Percentiles rank a stretch among this genome's conserved stretches.
Conservation (phyloP, 2,888 invertebrate species). For the Leptinotarsa juncta region DNA sequence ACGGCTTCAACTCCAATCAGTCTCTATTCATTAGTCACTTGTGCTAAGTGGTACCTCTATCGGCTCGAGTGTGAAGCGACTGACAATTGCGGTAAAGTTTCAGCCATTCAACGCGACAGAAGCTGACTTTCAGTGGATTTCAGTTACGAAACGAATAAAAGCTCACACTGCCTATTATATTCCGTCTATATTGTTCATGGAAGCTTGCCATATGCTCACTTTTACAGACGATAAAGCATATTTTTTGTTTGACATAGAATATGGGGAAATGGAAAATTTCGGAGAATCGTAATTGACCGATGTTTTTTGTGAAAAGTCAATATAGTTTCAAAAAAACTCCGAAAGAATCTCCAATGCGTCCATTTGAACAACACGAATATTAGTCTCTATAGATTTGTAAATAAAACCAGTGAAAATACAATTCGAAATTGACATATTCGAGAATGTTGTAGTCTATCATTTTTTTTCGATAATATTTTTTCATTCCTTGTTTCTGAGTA, state of each 20-base stretch:
- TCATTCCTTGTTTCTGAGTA: no score
- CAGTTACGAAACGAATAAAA: constrained; percentile 39
- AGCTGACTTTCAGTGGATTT: constrained; percentile 40
- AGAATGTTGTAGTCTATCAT: no score
- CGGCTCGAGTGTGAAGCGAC: constrained; percentile 57
- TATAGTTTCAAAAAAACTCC: no score
- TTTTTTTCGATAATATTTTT: no score
- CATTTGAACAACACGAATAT: no score
- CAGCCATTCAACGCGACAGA: constrained; percentile 40
- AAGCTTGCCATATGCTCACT: constrained; percentile 5
- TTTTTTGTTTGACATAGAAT: constrained; percentile 16
- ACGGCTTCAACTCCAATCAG: constrained; percentile 54
- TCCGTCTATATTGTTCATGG: constrained; percentile 32
- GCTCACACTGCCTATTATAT: constrained; percentile 40
- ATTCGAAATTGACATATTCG: no score
- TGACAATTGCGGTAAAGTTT: constrained; percentile 55
- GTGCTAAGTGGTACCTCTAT: constrained; percentile 57
- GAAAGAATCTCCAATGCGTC: no score
- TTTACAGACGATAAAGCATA: neutral
- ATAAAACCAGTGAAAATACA: no score
- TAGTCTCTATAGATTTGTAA: no score
- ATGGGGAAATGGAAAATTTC: neutral
- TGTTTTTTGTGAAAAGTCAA: no score
- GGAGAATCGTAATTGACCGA: no score
- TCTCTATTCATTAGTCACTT: constrained; percentile 61